Evolutionary conservation across 2,113 vertebrate genomes (phyloP).

Genomic region (Solea senegalensis): DNA sequence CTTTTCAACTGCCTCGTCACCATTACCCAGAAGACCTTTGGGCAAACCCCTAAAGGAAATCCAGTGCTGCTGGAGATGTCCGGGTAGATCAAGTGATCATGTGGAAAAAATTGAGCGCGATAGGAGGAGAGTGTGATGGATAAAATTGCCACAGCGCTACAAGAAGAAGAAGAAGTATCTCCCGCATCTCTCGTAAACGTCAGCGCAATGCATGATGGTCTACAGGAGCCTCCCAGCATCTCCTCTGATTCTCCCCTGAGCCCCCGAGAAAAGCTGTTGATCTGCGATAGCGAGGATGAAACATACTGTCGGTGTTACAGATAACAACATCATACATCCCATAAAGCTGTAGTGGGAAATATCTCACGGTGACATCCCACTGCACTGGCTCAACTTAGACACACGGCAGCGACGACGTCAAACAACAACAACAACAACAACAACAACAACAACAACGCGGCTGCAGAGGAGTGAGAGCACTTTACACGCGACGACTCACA

Average conservation of each 20-base stretch:
- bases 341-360: constrained; percentile 11
- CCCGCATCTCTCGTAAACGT: background rate
- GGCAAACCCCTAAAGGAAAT: background rate
- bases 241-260: too few species aligned
- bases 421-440: background rate
- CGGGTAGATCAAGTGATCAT: background rate
- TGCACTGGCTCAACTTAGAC: background rate
- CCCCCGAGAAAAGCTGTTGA: background rate
- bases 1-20: background rate
- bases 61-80: background rate
- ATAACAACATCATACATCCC: constrained; percentile 19
- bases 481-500: background rate
- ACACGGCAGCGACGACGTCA: background rate
- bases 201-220: constrained; percentile 28
- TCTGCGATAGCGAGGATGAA: constrained; percentile 26
- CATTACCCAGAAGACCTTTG: constrained; percentile 33
- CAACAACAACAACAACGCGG: background rate
- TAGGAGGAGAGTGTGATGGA: background rate
- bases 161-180: too few species aligned
- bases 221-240: background rate
- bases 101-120: background rate
- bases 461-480: background rate
- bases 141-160: background rate
- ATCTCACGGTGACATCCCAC: background rate
- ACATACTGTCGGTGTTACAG: background rate